These are phyloP conservation scores for Nipponia nippon DNA, from an alignment of 2,113 vertebrate genomes.

Conservation along the genomic window DNA sequence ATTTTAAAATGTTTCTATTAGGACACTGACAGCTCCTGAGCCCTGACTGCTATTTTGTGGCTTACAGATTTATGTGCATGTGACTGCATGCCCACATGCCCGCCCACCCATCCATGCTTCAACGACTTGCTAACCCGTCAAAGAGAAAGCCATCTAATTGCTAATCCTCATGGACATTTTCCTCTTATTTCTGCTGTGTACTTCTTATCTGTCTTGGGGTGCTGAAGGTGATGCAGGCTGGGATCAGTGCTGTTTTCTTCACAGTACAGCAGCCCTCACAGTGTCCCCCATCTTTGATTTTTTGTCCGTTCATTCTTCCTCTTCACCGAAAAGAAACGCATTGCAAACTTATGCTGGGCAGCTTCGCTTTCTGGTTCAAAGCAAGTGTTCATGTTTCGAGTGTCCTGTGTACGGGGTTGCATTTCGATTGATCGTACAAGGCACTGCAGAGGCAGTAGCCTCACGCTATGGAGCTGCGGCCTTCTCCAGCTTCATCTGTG, in stretches of 20 bases:
- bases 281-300: neutral
- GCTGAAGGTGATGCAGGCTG: neutral
- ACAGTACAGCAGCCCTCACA: neutral
- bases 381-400: neutral
- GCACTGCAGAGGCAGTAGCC: neutral
- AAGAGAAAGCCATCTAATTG: neutral
- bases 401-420: fast-evolving
- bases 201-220: neutral
- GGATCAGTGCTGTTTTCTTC: neutral
- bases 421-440: neutral
- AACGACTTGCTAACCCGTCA: neutral
- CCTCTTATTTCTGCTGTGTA: neutral
- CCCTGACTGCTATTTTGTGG: neutral
- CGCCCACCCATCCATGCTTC: neutral
- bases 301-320: neutral
- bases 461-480: neutral
- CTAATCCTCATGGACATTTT: neutral
- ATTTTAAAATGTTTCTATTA: neutral
- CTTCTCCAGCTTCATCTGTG: neutral
- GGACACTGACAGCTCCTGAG: neutral
- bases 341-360: neutral
- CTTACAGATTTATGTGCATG: neutral
- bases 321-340: fast-evolving
- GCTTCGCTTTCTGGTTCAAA: neutral
- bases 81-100: neutral